A percentile compares a stretch with the other conserved stretches of the same genome.
phyloP scores from a whole-genome alignment of 2,888 invertebrate genomes.

The Eristalinus sepulchralis region DNA sequence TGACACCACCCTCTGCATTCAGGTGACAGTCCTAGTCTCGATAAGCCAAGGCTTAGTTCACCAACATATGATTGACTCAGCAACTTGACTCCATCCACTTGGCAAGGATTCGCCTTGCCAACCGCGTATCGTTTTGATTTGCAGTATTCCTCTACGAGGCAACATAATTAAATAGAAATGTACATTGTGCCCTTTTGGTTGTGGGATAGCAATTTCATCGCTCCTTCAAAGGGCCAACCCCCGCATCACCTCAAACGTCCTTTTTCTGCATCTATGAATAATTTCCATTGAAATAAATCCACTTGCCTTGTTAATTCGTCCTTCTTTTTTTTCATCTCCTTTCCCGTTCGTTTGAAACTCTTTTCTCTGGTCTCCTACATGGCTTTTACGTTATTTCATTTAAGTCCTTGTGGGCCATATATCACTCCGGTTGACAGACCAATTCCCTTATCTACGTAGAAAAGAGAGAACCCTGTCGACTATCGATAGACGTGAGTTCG shows the following conservation, averaged over 20 bases:
- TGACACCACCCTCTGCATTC: too few species aligned
- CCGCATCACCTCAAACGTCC: background rate
- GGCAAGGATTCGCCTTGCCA: background rate
- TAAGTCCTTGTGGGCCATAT: conserved; percentile 85
- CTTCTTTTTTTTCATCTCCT: conserved; percentile 39
- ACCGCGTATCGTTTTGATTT: conserved; percentile 1
- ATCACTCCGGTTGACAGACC: conserved; percentile 86
- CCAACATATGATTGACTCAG: background rate
- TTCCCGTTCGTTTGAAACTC: conserved; percentile 34
- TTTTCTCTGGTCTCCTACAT: conserved; percentile 61
- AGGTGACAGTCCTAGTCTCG: too few species aligned
- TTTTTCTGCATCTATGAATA: conserved; percentile 62
- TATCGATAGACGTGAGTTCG: conserved; percentile 73
- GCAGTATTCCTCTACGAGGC: background rate
- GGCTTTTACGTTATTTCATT: conserved; percentile 74
- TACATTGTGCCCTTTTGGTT: background rate
- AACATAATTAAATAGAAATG: conserved; percentile 48
- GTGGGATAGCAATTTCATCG: conserved; percentile 29
- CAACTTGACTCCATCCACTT: background rate
- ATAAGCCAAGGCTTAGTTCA: background rate
- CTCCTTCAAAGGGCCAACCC: background rate
- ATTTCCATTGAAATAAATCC: conserved; percentile 65
- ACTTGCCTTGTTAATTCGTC: conserved; percentile 63
- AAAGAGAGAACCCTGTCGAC: conserved; percentile 78
- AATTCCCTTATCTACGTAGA: conserved; percentile 84